Evolutionary conservation across 1,140 invertebrate genomes (phyloP), one percentile per base, ranked within the genome.

Genomic region (Ectropis grisescens): DNA sequence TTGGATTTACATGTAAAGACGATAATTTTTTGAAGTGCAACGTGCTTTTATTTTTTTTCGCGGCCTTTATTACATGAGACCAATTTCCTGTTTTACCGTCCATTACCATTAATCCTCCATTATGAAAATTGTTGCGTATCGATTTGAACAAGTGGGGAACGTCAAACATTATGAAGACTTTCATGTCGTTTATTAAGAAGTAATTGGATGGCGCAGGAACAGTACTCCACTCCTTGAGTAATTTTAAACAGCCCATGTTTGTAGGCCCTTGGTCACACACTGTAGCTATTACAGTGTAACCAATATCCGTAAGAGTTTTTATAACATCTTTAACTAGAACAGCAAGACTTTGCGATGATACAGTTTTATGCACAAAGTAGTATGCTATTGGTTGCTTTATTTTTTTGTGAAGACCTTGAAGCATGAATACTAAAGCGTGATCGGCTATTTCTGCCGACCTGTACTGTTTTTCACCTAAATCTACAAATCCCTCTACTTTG

Each of bases 401-500:
- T 23, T 43, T 33, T 28, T 19, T 19, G 8, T 19, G 16, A 19
- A 46, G 5, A 2, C 37, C 43, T 35, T 39, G 32, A 7, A 40
- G 1, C 33, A 40, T 32, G 13, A 46, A 40, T 2, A 35, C 28
- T 11, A 46, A 25, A 7, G 15, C 33, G 11, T 40, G 37, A 26
- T 38, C 33, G 2, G 33, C 33, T n/a, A 38, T 2, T 30, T 38
- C 29, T 7, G 6, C 42, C n/a, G n/a, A n/a, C n/a, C n/a, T n/a
- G n/a, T 16, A 40, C 37, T n/a, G n/a, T 5, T 36, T 29, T 23
- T 46, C 25, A 9, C 52, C 53, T 7, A 30, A 29, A 27, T 57
- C 49, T 33, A 46, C 24, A 37, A 47, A 50, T 0, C 56, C 49
- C n/a, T 54, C 33, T 9, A 58, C 43, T 32, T 46, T 36, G 41